Evolutionary conservation across 2,888 invertebrate species (phyloP), one percentile per base, ranked within the genome.

Genomic region (Reticulitermes lucifugus): DNA sequence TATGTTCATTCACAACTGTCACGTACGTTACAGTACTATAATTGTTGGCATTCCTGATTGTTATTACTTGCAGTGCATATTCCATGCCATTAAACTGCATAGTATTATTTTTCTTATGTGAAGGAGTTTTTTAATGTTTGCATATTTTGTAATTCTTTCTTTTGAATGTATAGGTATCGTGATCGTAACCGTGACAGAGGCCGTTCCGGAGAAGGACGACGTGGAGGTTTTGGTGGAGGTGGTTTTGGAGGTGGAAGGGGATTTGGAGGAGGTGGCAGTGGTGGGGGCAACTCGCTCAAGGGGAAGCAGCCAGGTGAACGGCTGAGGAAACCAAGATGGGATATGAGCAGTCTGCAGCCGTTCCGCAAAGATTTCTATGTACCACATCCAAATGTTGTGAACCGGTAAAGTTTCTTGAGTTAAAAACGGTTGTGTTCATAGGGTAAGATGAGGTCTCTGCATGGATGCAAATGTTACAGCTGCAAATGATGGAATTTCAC

Each of bases 351-450:
- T 87, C 92, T 99, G 87, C 95, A 95, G 88, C 95, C 96, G 14
- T 98, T 99, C 89, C 93, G 96, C 88, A 99, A 99, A 92, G 96
- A 98, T 91, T 97, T 99, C 89, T 98, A 98, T 90, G 94, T 94
- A 88, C 97, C 98, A 79, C 96, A 96, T 90, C 93, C 94, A 77
- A 94, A 95, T 91, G 94, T 95, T 70, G 91, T 94, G 85, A 93
- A 93, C 80, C 93, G 96, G 86, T 92, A 70, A 94, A 77, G 9
- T 14, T 3, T 46, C 14, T 5, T 18, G 55, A 55, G 55, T 55
- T 55, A 18, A 2, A 18, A 46, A 46, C 35, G 4, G 51, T 51
- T 18, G 4, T 55, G 5, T 18, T 55, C 5, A 55, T 55, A 18
- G 14, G 21, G 55, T 55, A 55, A 55, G 55, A 55, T 18, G 14